Conservation (phyloP, 2,113 vertebrate species). For the Coptodon bakossiorum region DNA sequence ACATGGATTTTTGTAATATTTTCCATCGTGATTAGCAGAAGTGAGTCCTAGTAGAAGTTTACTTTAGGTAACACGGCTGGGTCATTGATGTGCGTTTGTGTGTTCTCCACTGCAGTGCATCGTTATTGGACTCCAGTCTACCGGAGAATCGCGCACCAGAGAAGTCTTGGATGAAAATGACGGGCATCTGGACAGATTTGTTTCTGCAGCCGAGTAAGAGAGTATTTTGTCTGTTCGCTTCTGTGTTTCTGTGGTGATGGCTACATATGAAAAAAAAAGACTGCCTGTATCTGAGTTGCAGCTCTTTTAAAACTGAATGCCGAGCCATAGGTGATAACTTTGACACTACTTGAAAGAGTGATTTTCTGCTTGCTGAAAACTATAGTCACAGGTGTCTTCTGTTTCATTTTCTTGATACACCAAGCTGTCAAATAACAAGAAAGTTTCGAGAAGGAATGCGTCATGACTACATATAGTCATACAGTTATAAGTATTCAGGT, state of each 20-base stretch:
- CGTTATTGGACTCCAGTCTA: slow-evolving; percentile 95
- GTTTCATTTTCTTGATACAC: not conserved
- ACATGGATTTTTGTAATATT: not conserved
- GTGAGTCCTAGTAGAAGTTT: not conserved
- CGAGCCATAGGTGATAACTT: not conserved
- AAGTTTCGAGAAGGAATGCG: not conserved
- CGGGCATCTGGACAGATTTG: slow-evolving; percentile 88
- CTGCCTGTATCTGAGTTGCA: not conserved
- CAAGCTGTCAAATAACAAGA: not conserved
- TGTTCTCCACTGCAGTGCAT: slow-evolving; percentile 75
- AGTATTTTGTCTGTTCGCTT: not conserved
- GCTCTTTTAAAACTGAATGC: not conserved
- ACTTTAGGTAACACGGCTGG: not conserved
- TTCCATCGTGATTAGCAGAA: not conserved
- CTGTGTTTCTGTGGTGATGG: not conserved
- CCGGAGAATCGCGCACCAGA: slow-evolving; percentile 90
- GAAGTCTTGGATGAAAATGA: slow-evolving; percentile 94
- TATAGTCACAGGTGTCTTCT: not conserved
- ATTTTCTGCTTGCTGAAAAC: not conserved
- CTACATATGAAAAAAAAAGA: not conserved
- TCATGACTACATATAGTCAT: not conserved
- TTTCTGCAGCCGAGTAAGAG: slow-evolving; percentile 87
- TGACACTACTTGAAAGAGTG: not conserved
- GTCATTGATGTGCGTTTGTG: not conserved
- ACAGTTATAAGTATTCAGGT: not conserved